Evolutionary conservation across 2,797 vertebrate species (phyloP).

Genomic region (Sparus aurata): DNA sequence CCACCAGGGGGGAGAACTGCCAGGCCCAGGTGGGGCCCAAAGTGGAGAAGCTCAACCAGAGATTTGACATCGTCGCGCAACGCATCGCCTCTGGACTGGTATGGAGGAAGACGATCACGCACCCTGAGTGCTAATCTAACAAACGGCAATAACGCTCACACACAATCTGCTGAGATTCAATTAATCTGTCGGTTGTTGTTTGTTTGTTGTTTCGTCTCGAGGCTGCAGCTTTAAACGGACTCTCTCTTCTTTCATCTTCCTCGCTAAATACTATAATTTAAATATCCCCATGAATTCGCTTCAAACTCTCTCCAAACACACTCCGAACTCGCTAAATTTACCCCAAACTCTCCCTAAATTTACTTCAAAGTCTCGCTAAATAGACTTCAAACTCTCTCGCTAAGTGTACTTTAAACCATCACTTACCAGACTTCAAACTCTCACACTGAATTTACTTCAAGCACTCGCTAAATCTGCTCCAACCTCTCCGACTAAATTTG

Average conservation of each 20-base stretch:
- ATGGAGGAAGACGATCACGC: constrained; percentile 8
- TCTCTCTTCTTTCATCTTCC: constrained; percentile 6
- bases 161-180: not conserved
- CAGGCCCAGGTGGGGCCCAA: constrained; percentile 92
- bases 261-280: constrained; percentile 11
- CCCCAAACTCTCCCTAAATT: constrained; percentile 22
- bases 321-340: constrained; percentile 2
- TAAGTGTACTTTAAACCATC: constrained; percentile 36
- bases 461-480: constrained; percentile 29
- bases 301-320: constrained; percentile 2
- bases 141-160: not conserved
- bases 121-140: not conserved
- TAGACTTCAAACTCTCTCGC: constrained; percentile 14
- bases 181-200: constrained; percentile 1
- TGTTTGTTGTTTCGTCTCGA: constrained; percentile 3
- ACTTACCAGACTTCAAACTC: constrained; percentile 35
- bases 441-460: constrained; percentile 27
- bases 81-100: constrained; percentile 94
- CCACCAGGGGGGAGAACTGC: constrained; percentile 93
- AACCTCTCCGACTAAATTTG: not conserved
- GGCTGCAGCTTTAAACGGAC: not conserved
- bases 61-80: constrained; percentile 88
- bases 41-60: constrained; percentile 91
- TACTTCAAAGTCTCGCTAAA: constrained; percentile 39
- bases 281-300: constrained; percentile 14